A percentile compares a stretch with the other conserved stretches of the same genome.
These are phyloP conservation scores for Kryphioiulus occultus DNA, from an alignment of 2,888 invertebrate species.

Conservation along the genomic window DNA sequence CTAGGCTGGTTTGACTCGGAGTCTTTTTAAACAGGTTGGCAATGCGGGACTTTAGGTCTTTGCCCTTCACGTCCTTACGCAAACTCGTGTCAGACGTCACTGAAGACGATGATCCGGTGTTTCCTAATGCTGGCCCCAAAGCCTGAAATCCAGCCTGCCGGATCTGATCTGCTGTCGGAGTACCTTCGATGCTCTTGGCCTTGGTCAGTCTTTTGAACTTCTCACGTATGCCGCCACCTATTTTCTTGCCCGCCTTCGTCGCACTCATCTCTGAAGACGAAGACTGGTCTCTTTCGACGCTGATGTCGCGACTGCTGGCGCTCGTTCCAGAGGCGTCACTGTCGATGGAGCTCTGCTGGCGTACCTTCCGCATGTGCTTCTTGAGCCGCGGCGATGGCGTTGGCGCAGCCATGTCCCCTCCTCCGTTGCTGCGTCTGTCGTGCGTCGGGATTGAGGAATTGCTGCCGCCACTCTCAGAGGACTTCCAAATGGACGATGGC, in stretches of 20 bases:
- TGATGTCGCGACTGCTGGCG: slow-evolving; percentile 48
- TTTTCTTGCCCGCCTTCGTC: not conserved
- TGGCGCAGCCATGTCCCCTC: slow-evolving; percentile 47
- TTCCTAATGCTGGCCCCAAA: slow-evolving; percentile 53
- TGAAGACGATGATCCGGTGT: slow-evolving; percentile 45
- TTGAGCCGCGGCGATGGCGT: slow-evolving; percentile 51
- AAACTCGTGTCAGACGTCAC: not conserved
- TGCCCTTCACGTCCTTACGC: slow-evolving; percentile 55
- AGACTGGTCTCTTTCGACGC: slow-evolving; percentile 43
- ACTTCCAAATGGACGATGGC: slow-evolving; percentile 79
- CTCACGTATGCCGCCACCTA: slow-evolving; percentile 68
- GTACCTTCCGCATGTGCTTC: slow-evolving; percentile 39
- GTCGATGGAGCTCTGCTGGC: slow-evolving; percentile 51
- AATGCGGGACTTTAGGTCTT: slow-evolving; percentile 57
- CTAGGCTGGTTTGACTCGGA: slow-evolving; percentile 54
- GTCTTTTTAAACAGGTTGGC: slow-evolving; percentile 57
- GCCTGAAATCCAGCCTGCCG: slow-evolving; percentile 57
- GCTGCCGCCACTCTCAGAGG: slow-evolving; percentile 75
- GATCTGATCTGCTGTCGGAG: slow-evolving; percentile 56
- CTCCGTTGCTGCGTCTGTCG: slow-evolving; percentile 53
- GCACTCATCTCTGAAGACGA: slow-evolving; percentile 11
- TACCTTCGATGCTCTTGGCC: slow-evolving; percentile 81
- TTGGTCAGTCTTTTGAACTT: slow-evolving; percentile 82
- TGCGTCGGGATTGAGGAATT: slow-evolving; percentile 80
- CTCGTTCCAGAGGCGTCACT: slow-evolving; percentile 47